Conservation (phyloP, 1,140 invertebrate species). For the Eupristina koningsbergeri region DNA sequence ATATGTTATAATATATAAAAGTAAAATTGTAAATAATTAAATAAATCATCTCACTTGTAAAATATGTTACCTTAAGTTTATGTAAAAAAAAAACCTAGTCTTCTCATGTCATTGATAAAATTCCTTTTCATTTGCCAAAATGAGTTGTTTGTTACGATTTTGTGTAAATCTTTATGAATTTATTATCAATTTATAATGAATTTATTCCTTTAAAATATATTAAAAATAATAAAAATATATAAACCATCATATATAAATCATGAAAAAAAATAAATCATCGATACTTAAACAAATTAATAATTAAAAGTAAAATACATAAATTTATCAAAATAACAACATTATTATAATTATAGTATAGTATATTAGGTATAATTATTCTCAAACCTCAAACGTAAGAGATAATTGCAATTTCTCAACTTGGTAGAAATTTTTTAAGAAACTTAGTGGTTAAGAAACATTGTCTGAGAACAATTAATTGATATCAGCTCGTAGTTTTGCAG, state of each 20-base stretch:
- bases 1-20: too few species aligned
- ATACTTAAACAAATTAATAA: neutral
- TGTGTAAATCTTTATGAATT: neutral
- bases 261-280: neutral
- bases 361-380: constrained; percentile 5
- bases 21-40: too few species aligned
- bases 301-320: neutral
- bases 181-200: neutral
- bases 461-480: neutral
- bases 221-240: too few species aligned
- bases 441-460: neutral
- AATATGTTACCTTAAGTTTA: neutral
- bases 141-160: neutral
- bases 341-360: neutral
- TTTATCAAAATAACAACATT: neutral
- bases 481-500: neutral
- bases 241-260: too few species aligned
- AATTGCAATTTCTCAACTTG: neutral
- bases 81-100: neutral
- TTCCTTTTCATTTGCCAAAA: neutral
- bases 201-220: too few species aligned
- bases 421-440: neutral
- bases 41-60: neutral
- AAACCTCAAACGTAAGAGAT: neutral
- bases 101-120: neutral